Conservation (phyloP, 64 coral and sea anemone genomes). For the Pocillopora damicornis region DNA sequence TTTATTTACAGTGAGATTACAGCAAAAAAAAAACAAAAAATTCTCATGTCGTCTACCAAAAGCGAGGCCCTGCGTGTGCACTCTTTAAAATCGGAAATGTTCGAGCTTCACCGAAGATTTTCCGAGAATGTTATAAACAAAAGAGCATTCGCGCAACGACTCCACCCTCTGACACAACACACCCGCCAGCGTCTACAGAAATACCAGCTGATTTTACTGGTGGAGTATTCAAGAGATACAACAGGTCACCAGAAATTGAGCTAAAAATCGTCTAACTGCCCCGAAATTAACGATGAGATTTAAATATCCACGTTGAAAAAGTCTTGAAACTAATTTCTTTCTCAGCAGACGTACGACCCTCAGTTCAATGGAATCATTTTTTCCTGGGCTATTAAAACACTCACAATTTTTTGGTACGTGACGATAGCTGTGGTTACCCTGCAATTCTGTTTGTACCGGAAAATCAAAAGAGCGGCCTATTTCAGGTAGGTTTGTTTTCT, state of each 20-base stretch:
- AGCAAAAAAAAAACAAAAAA: too few relatives aligned
- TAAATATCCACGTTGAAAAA: background rate
- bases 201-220: slow-evolving; percentile 13
- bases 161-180: background rate
- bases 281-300: background rate
- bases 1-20: too few relatives aligned
- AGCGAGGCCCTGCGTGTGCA: too few relatives aligned
- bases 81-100: too few relatives aligned
- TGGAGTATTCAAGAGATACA: slow-evolving; percentile 17
- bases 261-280: background rate
- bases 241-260: slow-evolving; percentile 18
- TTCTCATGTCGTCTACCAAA: too few relatives aligned
- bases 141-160: background rate
- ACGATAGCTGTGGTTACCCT: background rate
- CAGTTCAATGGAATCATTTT: background rate
- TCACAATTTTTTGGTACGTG: background rate
- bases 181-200: background rate
- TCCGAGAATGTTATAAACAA: background rate
- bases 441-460: slow-evolving; percentile 15
- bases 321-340: background rate
- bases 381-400: background rate
- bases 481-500: slow-evolving; percentile 18
- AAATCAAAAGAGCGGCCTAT: slow-evolving; percentile 13
- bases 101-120: too few relatives aligned
- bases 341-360: background rate